Conservation (phyloP, 2,888 invertebrate genomes). For the Lordiphosa andalusiaca region DNA sequence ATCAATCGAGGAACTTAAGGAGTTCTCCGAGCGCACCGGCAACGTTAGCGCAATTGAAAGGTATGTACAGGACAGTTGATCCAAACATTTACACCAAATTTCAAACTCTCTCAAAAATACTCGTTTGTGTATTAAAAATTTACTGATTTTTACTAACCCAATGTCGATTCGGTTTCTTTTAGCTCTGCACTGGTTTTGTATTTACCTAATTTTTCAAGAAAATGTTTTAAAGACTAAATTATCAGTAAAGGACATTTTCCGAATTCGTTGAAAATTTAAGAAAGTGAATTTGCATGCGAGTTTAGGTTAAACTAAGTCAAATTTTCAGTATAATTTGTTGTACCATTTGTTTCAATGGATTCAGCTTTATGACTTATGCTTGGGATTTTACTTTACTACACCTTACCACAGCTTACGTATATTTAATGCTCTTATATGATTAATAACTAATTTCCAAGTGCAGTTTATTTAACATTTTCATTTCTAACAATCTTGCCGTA, state of each 20-base stretch:
- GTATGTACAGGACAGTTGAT: slow-evolving; percentile 80
- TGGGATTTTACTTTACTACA: too few species aligned
- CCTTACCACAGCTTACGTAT: too few species aligned
- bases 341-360: too few species aligned
- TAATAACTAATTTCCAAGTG: too few species aligned
- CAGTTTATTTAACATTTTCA: too few species aligned
- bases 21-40: slow-evolving; percentile 86
- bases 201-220: slow-evolving; percentile 39
- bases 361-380: too few species aligned
- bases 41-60: slow-evolving; percentile 96
- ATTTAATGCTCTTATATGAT: too few species aligned
- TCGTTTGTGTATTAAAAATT: slow-evolving; percentile 37
- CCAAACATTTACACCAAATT: neutral
- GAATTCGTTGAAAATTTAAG: slow-evolving; percentile 1
- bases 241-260: slow-evolving; percentile 11
- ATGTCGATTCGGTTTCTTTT: slow-evolving; percentile 57
- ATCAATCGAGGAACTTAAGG: slow-evolving; percentile 82
- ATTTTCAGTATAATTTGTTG: neutral
- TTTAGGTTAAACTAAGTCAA: slow-evolving; percentile 2
- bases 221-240: slow-evolving; percentile 33
- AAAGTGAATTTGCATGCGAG: slow-evolving; percentile 8
- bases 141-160: slow-evolving; percentile 45
- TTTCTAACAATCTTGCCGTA: too few species aligned
- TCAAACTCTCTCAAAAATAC: slow-evolving; percentile 3
- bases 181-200: slow-evolving; percentile 81